Base-by-base conservation (phyloP, 1,140 invertebrate genomes). In the Penaeus vannamei region DNA sequence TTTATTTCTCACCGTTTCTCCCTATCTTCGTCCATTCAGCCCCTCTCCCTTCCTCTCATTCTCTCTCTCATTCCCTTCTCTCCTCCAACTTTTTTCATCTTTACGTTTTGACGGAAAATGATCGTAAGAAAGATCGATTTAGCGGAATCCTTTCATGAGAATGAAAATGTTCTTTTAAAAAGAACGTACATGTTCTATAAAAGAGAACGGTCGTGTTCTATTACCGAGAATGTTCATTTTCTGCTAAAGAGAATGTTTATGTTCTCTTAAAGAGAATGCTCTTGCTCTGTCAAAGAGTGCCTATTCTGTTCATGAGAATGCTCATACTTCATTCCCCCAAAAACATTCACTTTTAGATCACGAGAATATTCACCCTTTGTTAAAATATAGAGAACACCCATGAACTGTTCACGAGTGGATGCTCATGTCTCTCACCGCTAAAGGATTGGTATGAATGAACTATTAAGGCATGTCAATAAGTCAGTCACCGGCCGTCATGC, bases 171-270 rank as follows among this genome's bases (percentile, higher is more conserved):
- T 53, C 1, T 12, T 53, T 53, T 53, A 10, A 12, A 12, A 14
- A 53, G 3, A 12, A 53, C 10, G 46, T 53, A 5, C 14, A 53
- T 53, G 46, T 53, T 53, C 46, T 53, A 8, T 53, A 5, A 12
- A 7, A 14, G 46, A 12, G 46, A 53, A 12, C 46, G 3, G 3
- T 53, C 46, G 36, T 53, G 42, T 81, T 59, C 53, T 59, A 46
- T 59, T 81, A 29, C n/a, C 42, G 14, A 81, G 53, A 59, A 59
- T 26, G 60, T 81, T 81, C 32, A 59, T 81, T n/a, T 81, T 53
- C 32, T 26, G 53, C 59, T 59, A 46, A 20, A 23, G 1, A n/a
- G 79, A 22, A 59, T 59, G 5, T 81, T 22, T 32, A 81, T 17
- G n/a, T 32, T 69, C 32, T 69, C 1, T 46, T 84, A 46, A 42